These are phyloP conservation scores for Nomada goodeniana DNA, from an alignment of 2,888 invertebrate species.

Conservation along the genomic window DNA sequence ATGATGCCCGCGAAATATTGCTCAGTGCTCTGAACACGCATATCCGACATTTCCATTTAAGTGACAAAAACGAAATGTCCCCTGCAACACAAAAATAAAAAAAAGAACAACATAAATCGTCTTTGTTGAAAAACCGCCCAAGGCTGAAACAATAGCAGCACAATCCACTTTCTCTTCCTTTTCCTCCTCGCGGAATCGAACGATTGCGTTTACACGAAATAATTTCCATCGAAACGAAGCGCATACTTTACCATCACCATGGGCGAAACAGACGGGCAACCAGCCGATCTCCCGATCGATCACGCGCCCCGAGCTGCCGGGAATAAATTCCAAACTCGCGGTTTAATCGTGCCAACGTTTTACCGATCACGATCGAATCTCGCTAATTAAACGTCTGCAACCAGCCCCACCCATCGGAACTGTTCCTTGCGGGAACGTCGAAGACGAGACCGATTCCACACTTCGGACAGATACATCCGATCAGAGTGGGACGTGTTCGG, in stretches of 20 bases:
- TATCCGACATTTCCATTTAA: no score
- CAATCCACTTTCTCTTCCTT: no score
- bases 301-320: not conserved
- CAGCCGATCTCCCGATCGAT: constrained; percentile 2
- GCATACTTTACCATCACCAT: not conserved
- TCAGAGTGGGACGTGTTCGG: constrained; percentile 2
- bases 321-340: constrained; percentile 27
- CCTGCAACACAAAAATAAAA: no score
- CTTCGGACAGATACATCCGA: constrained; percentile 24
- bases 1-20: no score
- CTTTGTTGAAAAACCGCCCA: no score
- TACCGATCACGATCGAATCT: constrained; percentile 35
- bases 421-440: not conserved
- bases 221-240: no score
- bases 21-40: no score
- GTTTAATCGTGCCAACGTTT: constrained; percentile 27
- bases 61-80: no score
- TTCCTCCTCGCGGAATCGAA: no score
- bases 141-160: no score
- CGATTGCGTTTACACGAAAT: no score
- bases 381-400: constrained; percentile 52
- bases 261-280: constrained; percentile 1
- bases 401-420: not conserved
- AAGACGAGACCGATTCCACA: constrained; percentile 5
- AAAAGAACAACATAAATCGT: no score